Evolutionary conservation across 2,888 invertebrate genomes (phyloP), one percentile per base, ranked within the genome.

Genomic region (Drepana falcataria): DNA sequence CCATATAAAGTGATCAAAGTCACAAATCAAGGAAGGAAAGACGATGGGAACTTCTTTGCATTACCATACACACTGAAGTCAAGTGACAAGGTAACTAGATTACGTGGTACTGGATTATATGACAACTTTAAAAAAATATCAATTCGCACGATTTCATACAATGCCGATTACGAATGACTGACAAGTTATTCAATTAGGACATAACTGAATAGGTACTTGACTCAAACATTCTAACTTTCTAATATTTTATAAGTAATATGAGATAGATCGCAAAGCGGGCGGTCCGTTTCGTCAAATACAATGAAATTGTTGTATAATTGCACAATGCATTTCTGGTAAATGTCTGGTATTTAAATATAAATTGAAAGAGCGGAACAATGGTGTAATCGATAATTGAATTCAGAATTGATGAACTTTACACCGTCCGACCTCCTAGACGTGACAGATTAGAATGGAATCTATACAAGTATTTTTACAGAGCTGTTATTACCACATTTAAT

Each of bases 341-440:
- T 78, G 86, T 71, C 71, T 90, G 90, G 84, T 91, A 91, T 91
- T 91, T 91, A 90, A 90, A 90, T 91, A 89, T 90, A 87, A 89
- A 88, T 87, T 87, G 88, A 89, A 86, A 86, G 89, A 87, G 80
- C 84, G 78, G 82, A 89, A 86, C 90, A 91, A 91, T 91, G 87
- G 87, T 87, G 90, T 89, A 90, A 90, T 89, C 89, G 90, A 84
- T 90, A 91, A 91, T 91, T 91, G 90, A 91, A 91, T 91, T 90
- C 89, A 88, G 85, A 84, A 87, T 85, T 91, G 91, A 90, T 91
- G 91, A 91, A 90, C 91, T 91, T 90, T 91, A 91, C 86, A 89
- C 89, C 85, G 82, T 64, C 80, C 88, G 87, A 88, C 89, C 90
- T 85, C 85, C 75, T 81, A 83, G 81, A 89, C 89, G 91, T 89